Conservation (phyloP, 2,113 vertebrate species). For the Amphiprion ocellaris region DNA sequence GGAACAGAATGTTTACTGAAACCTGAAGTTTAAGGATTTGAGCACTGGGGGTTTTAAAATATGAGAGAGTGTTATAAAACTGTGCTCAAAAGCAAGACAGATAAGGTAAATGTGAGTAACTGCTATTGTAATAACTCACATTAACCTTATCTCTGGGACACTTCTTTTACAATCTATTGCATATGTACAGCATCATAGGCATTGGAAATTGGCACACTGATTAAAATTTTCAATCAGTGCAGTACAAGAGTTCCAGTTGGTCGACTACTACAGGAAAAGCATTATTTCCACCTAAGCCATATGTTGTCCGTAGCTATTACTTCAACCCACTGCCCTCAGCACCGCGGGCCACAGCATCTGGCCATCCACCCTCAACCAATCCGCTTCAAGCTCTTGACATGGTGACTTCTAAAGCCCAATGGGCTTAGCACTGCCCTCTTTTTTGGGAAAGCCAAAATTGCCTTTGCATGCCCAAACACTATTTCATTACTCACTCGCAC, state of each 20-base stretch:
- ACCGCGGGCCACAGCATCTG: constrained; percentile 19
- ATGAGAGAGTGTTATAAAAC: background rate
- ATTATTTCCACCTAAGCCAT: background rate
- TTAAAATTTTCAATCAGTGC: constrained; percentile 4
- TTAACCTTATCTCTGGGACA: background rate
- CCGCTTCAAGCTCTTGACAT: constrained; percentile 47
- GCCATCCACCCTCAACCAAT: constrained; percentile 33
- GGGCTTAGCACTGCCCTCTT: constrained; percentile 50
- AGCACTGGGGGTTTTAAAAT: background rate
- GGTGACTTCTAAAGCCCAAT: constrained; percentile 46
- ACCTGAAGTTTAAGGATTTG: background rate
- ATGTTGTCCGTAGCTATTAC: constrained; percentile 23
- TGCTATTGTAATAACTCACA: background rate
- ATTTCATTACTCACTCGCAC: constrained; percentile 37
- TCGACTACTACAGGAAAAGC: background rate
- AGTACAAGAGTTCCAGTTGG: background rate
- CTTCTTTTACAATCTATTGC: background rate
- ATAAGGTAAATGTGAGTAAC: background rate
- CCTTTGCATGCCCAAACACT: constrained; percentile 58
- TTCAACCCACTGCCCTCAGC: constrained; percentile 15
- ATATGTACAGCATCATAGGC: background rate
- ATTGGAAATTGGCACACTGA: background rate
- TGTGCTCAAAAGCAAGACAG: background rate
- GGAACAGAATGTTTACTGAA: background rate
- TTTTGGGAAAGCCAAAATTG: constrained; percentile 51